Evolutionary conservation across 2,888 invertebrate species (phyloP).

Genomic region (Stenolophus ochropezus): DNA sequence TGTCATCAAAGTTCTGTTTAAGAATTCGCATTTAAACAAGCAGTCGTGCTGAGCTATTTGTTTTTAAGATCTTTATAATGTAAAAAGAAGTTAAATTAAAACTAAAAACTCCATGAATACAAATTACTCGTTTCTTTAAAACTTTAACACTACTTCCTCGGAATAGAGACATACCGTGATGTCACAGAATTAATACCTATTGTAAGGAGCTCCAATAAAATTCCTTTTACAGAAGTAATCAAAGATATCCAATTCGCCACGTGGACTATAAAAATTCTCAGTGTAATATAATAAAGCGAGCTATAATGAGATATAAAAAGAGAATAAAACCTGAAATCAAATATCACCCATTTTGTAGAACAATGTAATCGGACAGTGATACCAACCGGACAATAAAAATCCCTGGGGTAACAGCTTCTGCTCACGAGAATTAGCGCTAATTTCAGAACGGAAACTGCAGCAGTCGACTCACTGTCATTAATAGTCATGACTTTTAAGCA

Average conservation of each 20-base stretch:
- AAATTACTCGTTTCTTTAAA: constrained; percentile 17
- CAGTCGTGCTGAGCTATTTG: constrained; percentile 5
- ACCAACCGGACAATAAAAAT: constrained; percentile 45
- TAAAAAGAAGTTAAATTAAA: constrained; percentile 25
- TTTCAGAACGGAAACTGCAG: not conserved
- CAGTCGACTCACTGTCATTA: not conserved
- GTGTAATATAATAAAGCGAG: constrained; percentile 15
- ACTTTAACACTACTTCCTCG: not conserved
- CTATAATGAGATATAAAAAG: constrained; percentile 40
- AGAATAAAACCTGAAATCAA: constrained; percentile 29
- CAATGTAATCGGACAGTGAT: constrained; percentile 39
- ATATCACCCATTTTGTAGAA: constrained; percentile 17
- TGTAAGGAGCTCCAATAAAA: constrained; percentile 19
- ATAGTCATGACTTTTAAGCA: constrained; percentile 4
- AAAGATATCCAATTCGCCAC: constrained; percentile 1
- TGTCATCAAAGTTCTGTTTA: not conserved
- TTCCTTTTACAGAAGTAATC: constrained; percentile 11
- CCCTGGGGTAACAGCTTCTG: constrained; percentile 16
- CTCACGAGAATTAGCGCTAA: constrained; percentile 3
- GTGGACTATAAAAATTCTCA: not conserved
- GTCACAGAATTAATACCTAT: not conserved
- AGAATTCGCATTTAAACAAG: not conserved
- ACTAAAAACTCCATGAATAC: constrained; percentile 17
- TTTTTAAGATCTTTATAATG: not conserved
- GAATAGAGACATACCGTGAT: not conserved